Base-by-base conservation (phyloP, 2,888 invertebrate species). In the Belgica antarctica region DNA sequence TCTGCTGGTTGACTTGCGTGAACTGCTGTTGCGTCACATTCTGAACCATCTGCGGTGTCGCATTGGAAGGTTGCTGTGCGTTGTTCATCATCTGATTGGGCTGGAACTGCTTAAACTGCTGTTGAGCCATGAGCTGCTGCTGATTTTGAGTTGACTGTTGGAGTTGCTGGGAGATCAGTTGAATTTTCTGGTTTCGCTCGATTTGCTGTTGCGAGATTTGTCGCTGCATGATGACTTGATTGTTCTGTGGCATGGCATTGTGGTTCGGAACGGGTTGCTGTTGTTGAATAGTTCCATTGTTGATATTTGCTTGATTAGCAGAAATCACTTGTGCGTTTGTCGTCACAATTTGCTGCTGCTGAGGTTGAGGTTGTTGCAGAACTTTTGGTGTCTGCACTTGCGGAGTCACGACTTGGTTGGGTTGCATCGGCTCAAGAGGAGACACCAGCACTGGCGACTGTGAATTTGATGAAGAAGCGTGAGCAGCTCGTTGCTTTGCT, bases 311-410 rank as follows among this genome's bases (percentile, higher is more conserved):
- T n/a, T n/a, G n/a, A n/a, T n/a, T n/a, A n/a, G n/a, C n/a, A n/a
- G n/a, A n/a, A n/a, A n/a, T n/a, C 1, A 71, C 65, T 25, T 46
- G 25, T 17, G 31, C 70, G n/a, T 72, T 75, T 61, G 75, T 72
- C 22, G 75, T 75, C 63, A 77, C 74, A 61, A 75, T 73, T 70
- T 75, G 74, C 41, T 74, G 75, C 12, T 73, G 47, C 12, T 3
- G 47, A 36, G 12, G 36, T 10, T 36, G 12, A 36, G 12, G 8
- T 36, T 36, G 36, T 8, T 36, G 12, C 8, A 36, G 36, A 36
- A 36, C 8, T 36, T 36, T 36, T 2, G 41, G 41, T n/a, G 41
- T 41, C 41, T n/a, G 2, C 10, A 10, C 10, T n/a, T 41, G 12
- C 41, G 12, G 41, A 41, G 41, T 2, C 15, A 41, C 5, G 3